Conservation (phyloP, 1,140 invertebrate species). For the Drosophila pruinosa region DNA sequence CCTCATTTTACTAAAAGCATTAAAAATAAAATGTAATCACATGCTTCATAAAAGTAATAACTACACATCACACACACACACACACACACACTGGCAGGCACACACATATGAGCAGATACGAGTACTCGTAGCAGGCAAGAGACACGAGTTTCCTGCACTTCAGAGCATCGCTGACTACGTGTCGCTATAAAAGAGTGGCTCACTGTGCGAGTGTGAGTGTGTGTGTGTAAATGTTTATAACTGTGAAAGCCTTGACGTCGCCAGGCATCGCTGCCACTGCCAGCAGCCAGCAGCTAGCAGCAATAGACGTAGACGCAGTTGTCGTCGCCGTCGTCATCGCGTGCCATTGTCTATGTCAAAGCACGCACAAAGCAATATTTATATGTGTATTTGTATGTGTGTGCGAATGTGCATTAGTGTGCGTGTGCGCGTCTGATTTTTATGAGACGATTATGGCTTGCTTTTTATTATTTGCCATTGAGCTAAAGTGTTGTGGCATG, state of each 20-base stretch:
- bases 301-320: conserved; percentile 14
- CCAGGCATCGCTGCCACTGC: conserved; percentile 55
- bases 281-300: conserved; percentile 24
- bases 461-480: conserved; percentile 80
- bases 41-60: conserved; percentile 81
- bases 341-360: conserved; percentile 72
- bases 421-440: conserved; percentile 74
- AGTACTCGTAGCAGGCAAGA: conserved; percentile 23
- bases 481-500: conserved; percentile 63
- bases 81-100: not conserved
- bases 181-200: conserved; percentile 68
- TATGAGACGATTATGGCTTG: conserved; percentile 79
- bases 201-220: conserved; percentile 30
- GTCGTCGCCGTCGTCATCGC: conserved; percentile 19
- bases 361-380: conserved; percentile 36
- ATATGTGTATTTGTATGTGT: conserved; percentile 3
- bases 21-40: conserved; percentile 82
- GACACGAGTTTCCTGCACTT: conserved; percentile 65
- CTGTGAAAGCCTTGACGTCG: conserved; percentile 36
- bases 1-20: conserved; percentile 81
- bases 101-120: not conserved
- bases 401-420: conserved; percentile 53
- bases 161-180: conserved; percentile 69
- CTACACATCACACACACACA: conserved; percentile 6
- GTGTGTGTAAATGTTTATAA: conserved; percentile 28